Evolutionary conservation across 2,113 vertebrate species (phyloP), one percentile per base, ranked within the genome.

Genomic region (Megaceryle torquata): DNA sequence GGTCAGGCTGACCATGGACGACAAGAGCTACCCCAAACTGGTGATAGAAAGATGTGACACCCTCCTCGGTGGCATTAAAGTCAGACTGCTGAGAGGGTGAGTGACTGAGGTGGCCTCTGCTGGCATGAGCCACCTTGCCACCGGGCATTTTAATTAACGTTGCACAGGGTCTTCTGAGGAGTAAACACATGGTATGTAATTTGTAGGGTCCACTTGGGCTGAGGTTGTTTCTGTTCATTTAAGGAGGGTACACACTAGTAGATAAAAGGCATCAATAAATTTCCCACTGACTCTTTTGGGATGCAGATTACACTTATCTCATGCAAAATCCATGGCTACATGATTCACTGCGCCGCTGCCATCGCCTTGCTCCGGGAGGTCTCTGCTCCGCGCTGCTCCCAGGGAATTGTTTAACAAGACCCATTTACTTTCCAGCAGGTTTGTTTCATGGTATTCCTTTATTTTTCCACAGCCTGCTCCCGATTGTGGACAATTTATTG

Each of bases 401-500:
- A 35, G 82, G 86, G 95, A 95, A 87, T 56, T 76, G 87, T 85
- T 87, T 87, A 95, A 89, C 85, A 60, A 87, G 82, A 95, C 53
- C 75, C 74, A 76, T 69, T 91, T 71, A 43, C 77, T 93, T 64
- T 95, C 88, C 88, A 94, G 81, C 74, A 89, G 72, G 22, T 69
- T 68, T 68, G 90, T 76, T 93, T 74, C 61, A 82, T 29, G 50
- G 15, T 53, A 39, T 44, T 71, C 39, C 74, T 97, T 87, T 68
- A 46, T 85, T 80, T 86, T 95, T 70, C 82, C 53, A 44, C 82
- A 98, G 98, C 56, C 96, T 98, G 60, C 97, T 98, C 72, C 98
- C 98, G 28, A 37, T 98, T 20, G 96, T 96, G 94, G 97, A 97
- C 95, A 98, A 98, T 93, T 93, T 98, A 82, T 86, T 98, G 83